Base-by-base conservation (phyloP, 1,140 invertebrate species). In the Drosophila punjabiensis region DNA sequence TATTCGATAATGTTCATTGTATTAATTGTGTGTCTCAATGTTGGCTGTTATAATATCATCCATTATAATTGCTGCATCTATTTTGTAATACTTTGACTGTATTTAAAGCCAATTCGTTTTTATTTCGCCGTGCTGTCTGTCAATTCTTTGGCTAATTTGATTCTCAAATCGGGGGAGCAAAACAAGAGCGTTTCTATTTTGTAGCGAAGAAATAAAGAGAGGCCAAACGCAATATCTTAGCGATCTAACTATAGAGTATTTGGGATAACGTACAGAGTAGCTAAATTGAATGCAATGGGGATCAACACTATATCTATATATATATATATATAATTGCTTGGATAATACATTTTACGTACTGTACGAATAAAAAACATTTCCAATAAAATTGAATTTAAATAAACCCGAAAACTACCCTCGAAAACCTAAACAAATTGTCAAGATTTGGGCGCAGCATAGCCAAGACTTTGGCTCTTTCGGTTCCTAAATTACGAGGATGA, bases 1-100 rank as follows among this genome's bases (percentile, higher is more conserved):
- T 91, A 91, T 91, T 91, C 81, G 85, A 88, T 88, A 88, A 88
- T 89, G 78, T 88, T 88, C 85, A 88, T 88, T 88, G 85, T 88
- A 88, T 88, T 85, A 81, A 60, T 61, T 81, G 79, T 67, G 63
- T 76, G 79, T 87, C 50, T 77, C 43, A 67, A 68, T 86, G 55
- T 69, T 84, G 66, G 76, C 66, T 68, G 64, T 69, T 24, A 32
- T 53, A 32, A 35, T 47, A 37, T 76, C 75, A 24, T 67, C 28
- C 67, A 75, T 28, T 62, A 35, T 62, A 43, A 35, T 65, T 74
- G 79, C 76, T 84, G 76, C 66, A 60, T 67, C 39, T 62, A 58
- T 56, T 63, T 69, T 52, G 50, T 73, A 82, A 69, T 64, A 63
- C 55, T 86, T 75, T 68, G 64, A 62, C 76, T 79, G 48, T 71